These are phyloP conservation scores for Squalus acanthias DNA, from an alignment of 2,797 vertebrate species.

Conservation along the genomic window DNA sequence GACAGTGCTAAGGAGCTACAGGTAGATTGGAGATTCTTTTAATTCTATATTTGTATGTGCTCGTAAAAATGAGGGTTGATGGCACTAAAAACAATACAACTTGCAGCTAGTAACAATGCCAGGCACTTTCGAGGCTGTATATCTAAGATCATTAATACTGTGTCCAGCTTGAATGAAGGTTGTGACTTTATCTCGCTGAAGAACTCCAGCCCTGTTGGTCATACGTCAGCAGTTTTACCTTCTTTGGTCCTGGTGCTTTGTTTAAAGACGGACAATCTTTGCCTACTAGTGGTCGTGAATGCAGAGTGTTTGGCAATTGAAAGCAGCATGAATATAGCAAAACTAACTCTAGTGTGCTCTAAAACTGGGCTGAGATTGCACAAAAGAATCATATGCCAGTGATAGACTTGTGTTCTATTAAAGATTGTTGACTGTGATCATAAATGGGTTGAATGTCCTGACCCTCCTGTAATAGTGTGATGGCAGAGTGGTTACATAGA, in stretches of 20 bases:
- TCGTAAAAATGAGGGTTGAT: background rate
- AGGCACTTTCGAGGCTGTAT: background rate
- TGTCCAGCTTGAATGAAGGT: background rate
- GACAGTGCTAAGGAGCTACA: background rate
- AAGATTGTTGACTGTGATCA: background rate
- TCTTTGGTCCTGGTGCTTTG: background rate
- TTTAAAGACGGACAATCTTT: too few species aligned
- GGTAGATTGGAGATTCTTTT: background rate
- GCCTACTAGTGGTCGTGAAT: background rate
- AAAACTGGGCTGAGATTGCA: background rate
- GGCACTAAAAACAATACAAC: background rate
- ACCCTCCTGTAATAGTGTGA: background rate
- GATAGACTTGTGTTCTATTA: background rate
- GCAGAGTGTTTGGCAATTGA: background rate
- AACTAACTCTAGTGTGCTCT: background rate
- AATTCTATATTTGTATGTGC: background rate
- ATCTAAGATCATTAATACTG: background rate
- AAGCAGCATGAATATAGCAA: background rate
- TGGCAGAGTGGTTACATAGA: background rate
- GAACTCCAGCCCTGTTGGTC: background rate
- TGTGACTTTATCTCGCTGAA: background rate
- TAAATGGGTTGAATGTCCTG: background rate
- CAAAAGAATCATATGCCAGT: background rate
- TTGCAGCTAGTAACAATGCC: background rate
- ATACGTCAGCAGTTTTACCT: background rate